Evolutionary conservation across 2,113 vertebrate genomes (phyloP).

Genomic region (Tinamus guttatus): DNA sequence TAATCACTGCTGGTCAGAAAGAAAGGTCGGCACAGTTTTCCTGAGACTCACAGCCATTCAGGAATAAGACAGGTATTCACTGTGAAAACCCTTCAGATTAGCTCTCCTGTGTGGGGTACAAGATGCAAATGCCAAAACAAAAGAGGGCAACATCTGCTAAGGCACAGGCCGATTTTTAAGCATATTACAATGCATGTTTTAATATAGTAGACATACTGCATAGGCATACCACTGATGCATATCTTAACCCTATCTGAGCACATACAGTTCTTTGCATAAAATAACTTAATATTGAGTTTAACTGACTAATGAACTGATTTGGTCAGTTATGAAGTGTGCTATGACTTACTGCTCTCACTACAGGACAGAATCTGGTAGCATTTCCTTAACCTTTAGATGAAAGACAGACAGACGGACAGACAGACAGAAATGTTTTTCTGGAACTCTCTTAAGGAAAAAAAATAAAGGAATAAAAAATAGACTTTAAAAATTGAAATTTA

Average conservation of each 20-base stretch:
- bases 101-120: neutral
- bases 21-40: neutral
- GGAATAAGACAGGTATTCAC: neutral
- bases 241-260: neutral
- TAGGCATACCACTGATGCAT: neutral
- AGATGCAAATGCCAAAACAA: neutral
- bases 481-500: too few species aligned
- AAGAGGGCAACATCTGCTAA: neutral
- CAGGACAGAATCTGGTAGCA: neutral
- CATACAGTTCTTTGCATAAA: neutral
- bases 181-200: neutral
- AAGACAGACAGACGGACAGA: neutral
- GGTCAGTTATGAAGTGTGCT: rapidly evolving
- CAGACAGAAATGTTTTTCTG: neutral
- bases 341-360: neutral
- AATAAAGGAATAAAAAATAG: too few species aligned
- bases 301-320: neutral
- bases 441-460: neutral
- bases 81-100: neutral
- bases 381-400: neutral
- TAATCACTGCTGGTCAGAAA: neutral
- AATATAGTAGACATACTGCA: neutral
- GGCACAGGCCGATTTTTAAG: neutral
- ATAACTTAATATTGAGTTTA: neutral
- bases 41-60: neutral